These are phyloP conservation scores for Mesorhabditis spiculigera DNA, from an alignment of 2,888 invertebrate species.

Conservation along the genomic window DNA sequence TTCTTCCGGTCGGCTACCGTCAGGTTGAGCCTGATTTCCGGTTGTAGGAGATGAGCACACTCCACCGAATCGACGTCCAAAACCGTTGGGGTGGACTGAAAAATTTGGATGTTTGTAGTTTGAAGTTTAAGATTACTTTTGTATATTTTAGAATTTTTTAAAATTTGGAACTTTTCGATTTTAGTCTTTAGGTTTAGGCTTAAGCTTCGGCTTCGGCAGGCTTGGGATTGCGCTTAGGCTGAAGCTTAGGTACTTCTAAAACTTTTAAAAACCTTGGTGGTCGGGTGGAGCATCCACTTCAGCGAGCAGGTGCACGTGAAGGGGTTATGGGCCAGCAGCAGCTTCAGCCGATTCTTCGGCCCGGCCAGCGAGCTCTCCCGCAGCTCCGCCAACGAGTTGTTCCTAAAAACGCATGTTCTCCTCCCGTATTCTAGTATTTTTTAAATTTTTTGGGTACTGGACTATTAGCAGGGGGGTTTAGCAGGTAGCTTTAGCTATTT, in stretches of 20 bases:
- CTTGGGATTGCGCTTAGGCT: too few species aligned
- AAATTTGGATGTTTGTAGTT: background rate
- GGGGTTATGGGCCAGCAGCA: slow-evolving; percentile 28
- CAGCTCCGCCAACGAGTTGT: slow-evolving; percentile 32
- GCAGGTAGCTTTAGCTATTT: too few species aligned
- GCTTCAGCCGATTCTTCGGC: slow-evolving; percentile 15
- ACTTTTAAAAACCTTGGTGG: slow-evolving; percentile 11
- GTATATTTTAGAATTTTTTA: too few species aligned
- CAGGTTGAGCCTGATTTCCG: slow-evolving; percentile 19
- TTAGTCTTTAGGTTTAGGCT: too few species aligned
- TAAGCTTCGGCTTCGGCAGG: too few species aligned
- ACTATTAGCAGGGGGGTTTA: too few species aligned
- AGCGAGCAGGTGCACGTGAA: slow-evolving; percentile 27
- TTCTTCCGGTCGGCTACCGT: slow-evolving; percentile 28
- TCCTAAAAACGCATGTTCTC: slow-evolving; percentile 18
- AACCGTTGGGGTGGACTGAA: slow-evolving; percentile 13
- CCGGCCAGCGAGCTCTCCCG: slow-evolving; percentile 23
- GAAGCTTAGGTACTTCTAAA: too few species aligned
- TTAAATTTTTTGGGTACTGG: background rate
- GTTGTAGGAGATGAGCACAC: slow-evolving; percentile 23
- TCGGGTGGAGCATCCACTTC: slow-evolving; percentile 27
- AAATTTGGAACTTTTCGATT: too few species aligned
- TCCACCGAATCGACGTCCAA: slow-evolving; percentile 22
- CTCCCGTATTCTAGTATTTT: background rate
- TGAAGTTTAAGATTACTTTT: too few species aligned